Evolutionary conservation across 2,113 vertebrate genomes (phyloP).

Genomic region (Cettia cetti): DNA sequence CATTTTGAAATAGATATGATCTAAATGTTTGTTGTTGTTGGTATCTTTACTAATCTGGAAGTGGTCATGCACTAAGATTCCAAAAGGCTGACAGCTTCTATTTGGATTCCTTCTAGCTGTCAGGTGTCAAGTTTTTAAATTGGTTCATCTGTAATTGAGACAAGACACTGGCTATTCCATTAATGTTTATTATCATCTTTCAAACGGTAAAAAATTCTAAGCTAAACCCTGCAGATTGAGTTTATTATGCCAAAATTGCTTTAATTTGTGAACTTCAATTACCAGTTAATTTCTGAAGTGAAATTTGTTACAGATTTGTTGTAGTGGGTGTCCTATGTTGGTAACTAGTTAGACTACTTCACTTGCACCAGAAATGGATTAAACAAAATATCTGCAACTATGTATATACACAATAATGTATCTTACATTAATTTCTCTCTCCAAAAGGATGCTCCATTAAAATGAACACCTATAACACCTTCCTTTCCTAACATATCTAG

Average conservation of each 20-base stretch:
- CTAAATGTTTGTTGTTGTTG: constrained; percentile 15
- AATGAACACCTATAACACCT: neutral
- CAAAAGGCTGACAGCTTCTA: constrained; percentile 54
- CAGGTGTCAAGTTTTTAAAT: constrained; percentile 29
- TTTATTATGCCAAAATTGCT: neutral
- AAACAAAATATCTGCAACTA: neutral
- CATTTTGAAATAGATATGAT: constrained; percentile 46
- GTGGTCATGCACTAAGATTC: constrained; percentile 56
- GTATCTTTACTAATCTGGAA: constrained; percentile 46
- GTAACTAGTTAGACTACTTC: neutral
- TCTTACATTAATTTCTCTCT: neutral
- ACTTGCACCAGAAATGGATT: neutral
- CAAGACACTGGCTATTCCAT: neutral
- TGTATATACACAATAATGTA: neutral
- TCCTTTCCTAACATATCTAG: neutral
- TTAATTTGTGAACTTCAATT: neutral
- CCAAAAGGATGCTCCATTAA: neutral
- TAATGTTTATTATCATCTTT: neutral
- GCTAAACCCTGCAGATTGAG: neutral
- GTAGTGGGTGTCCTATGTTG: neutral
- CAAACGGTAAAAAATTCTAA: neutral
- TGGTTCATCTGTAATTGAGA: constrained; percentile 18
- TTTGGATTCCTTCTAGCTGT: constrained; percentile 40
- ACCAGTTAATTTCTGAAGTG: neutral
- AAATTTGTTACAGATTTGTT: neutral